Evolutionary conservation across 2,113 vertebrate species (phyloP), one percentile per base, ranked within the genome.

Genomic region (Cyanistes caeruleus): DNA sequence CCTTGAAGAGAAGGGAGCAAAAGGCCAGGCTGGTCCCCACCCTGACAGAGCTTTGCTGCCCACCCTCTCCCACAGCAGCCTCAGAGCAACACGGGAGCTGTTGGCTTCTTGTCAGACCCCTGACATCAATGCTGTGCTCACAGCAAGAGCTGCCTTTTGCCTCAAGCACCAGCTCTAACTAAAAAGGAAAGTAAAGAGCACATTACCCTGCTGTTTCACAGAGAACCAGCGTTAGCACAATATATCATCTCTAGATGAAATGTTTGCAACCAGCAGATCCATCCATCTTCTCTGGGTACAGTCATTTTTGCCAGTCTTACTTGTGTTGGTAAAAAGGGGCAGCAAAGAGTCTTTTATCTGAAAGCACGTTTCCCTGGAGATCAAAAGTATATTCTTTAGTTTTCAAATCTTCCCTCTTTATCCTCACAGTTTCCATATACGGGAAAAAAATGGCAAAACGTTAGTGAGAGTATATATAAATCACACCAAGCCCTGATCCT

Each of bases 371-470:
- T 84, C 93, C 85, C 88, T 49, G 56, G 83, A 96, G 93, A 94
- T 93, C 93, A 90, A 90, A 95, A 93, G 88, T 90, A 74, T 90
- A 93, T 70, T 93, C 89, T 84, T 86, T 9, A 76, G 83, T 93
- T 96, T 96, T 95, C 93, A 94, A 94, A 93, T 87, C 90, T 95
- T 93, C 92, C 95, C 70, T 96, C 72, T 95, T 95, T 96, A 95
- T 49, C 79, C 85, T 92, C 76, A 58, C 65, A 35, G 88, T 83
- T 93, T 51, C 96, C 96, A 96, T 96, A 96, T 93, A 94, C 0
- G 92, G 95, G 92, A 75, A 92, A 95, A 95, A 94, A 94, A 81
- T 31, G 44, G 73, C 60, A 93, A 89, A 83, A 63, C 0, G 1
- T 74, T 87, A 84, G 82, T n/a, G 31, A 86, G 89, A 63, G 87